Percentiles rank a stretch among this genome's conserved stretches.
Conservation (phyloP, 1,140 invertebrate genomes). For the Drosophila sucinea region DNA sequence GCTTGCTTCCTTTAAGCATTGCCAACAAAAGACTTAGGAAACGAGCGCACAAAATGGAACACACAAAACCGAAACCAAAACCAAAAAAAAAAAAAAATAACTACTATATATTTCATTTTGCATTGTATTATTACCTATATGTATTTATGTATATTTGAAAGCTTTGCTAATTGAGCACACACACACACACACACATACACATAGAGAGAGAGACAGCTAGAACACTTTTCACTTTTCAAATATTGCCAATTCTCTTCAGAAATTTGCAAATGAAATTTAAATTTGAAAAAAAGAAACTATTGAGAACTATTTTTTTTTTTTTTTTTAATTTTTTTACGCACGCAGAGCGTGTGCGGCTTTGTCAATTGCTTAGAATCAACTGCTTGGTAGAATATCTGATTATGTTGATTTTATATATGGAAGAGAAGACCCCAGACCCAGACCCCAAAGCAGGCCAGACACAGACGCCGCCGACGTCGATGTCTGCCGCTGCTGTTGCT, state of each 20-base stretch:
- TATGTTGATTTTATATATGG: conserved; percentile 78
- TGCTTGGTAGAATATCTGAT: conserved; percentile 77
- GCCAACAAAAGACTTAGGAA: conserved; percentile 78
- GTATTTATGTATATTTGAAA: conserved; percentile 1
- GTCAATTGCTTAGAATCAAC: conserved; percentile 74
- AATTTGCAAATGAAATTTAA: conserved; percentile 1
- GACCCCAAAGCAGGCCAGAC: conserved; percentile 33
- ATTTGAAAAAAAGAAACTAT: conserved; percentile 6
- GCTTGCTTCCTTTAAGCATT: conserved; percentile 59
- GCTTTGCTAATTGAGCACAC: conserved; percentile 5
- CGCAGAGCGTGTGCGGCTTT: conserved; percentile 70
- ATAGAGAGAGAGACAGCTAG: neutral
- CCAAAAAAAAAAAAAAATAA: conserved; percentile 23
- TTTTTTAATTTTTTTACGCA: conserved; percentile 53
- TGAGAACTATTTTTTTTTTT: neutral
- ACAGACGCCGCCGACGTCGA: conserved; percentile 17
- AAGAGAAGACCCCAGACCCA: conserved; percentile 5
- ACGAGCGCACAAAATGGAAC: conserved; percentile 54
- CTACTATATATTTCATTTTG: conserved; percentile 1
- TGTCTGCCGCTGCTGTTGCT: neutral
- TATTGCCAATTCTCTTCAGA: conserved; percentile 15
- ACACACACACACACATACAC: neutral
- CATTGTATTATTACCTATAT: conserved; percentile 21
- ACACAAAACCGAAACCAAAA: conserved; percentile 22
- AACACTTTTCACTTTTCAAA: conserved; percentile 20